Percentiles rank a stretch among this genome's conserved stretches.
These are phyloP conservation scores for Taeniopygia guttata DNA, from an alignment of 2,797 vertebrate genomes.

Conservation along the genomic window DNA sequence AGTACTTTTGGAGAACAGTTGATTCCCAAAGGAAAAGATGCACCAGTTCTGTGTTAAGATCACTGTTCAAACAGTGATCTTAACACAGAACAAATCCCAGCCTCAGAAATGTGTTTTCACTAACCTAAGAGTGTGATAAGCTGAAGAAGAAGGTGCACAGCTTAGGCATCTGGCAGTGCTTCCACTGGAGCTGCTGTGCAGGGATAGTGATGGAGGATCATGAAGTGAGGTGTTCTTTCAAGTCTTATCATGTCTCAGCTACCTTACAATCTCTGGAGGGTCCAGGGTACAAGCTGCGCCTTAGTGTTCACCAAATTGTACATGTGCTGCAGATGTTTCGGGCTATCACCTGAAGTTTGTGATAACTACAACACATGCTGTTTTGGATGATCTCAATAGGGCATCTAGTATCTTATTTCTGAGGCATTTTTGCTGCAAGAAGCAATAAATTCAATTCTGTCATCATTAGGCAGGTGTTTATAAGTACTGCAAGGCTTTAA, in stretches of 20 bases:
- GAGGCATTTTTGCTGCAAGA: conserved; percentile 51
- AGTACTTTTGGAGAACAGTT: conserved; percentile 1
- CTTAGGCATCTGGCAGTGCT: conserved; percentile 47
- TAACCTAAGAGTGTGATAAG: conserved; percentile 59
- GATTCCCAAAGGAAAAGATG: conserved; percentile 48
- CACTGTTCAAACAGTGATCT: conserved; percentile 29
- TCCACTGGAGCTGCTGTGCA: conserved; percentile 38
- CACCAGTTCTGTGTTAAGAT: conserved; percentile 61
- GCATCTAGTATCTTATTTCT: conserved; percentile 55
- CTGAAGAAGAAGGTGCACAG: conserved; percentile 44
- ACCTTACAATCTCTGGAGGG: conserved; percentile 42
- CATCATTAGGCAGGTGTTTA: conserved; percentile 63
- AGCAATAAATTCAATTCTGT: conserved; percentile 59
- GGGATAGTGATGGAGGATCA: conserved; percentile 1
- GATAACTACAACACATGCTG: conserved; percentile 26
- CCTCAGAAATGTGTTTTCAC: conserved; percentile 70
- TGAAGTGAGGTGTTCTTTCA: conserved; percentile 57
- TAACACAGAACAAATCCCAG: background rate
- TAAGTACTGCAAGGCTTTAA: conserved; percentile 58
- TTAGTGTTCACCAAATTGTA: conserved; percentile 42
- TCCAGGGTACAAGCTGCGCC: background rate
- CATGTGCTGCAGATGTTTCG: conserved; percentile 48
- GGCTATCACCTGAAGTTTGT: conserved; percentile 36
- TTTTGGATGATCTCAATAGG: conserved; percentile 35
- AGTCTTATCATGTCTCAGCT: conserved; percentile 24